A percentile compares a stretch with the other conserved stretches of the same genome.
These are phyloP conservation scores for Lacanobia wlatinum DNA, from an alignment of 2,888 invertebrate species.

Conservation along the genomic window DNA sequence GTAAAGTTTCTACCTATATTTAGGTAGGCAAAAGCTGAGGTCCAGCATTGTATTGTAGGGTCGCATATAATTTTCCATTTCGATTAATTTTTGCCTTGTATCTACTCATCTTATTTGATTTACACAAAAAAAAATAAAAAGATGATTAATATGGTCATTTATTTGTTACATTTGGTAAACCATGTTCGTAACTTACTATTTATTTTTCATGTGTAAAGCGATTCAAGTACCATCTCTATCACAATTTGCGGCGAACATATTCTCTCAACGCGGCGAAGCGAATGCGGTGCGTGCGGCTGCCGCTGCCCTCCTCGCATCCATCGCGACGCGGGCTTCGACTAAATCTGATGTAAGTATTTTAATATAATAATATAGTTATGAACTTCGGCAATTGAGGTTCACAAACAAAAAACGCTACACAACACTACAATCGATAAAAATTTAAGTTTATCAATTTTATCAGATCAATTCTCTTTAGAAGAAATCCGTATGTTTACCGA, in stretches of 20 bases:
- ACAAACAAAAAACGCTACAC: too few relatives aligned
- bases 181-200: background rate
- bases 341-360: conserved; percentile 76
- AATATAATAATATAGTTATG: too few relatives aligned
- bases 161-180: background rate
- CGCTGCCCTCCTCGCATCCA: conserved; percentile 76
- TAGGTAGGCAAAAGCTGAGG: background rate
- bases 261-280: conserved; percentile 77
- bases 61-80: background rate
- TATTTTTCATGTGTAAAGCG: conserved; percentile 60
- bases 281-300: conserved; percentile 83
- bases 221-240: conserved; percentile 78
- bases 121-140: background rate
- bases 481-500: background rate
- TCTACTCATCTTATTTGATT: background rate
- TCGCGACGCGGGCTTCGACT: conserved; percentile 78
- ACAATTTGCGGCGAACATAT: conserved; percentile 76
- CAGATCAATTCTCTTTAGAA: background rate
- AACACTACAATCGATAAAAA: too few relatives aligned
- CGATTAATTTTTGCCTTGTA: background rate
- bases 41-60: background rate
- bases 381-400: too few relatives aligned
- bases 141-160: background rate
- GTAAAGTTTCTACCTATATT: background rate
- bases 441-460: too few relatives aligned